Evolutionary conservation across 2,113 vertebrate genomes (phyloP).

Genomic region (Chamaea fasciata): DNA sequence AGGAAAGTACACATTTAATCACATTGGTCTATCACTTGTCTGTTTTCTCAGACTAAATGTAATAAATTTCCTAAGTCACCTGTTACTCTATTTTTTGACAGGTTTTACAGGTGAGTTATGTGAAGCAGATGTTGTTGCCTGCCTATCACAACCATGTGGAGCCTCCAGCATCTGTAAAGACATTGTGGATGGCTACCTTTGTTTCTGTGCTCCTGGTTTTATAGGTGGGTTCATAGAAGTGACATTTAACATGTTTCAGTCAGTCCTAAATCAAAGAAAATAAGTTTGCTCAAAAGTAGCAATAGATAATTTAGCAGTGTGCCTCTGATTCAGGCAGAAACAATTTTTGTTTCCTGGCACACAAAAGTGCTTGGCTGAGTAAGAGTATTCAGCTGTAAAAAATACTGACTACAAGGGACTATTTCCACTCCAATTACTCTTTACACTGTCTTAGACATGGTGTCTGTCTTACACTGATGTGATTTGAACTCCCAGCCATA

Average conservation of each 20-base stretch:
- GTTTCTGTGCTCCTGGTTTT: conserved; percentile 86
- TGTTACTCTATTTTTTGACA: conserved; percentile 18
- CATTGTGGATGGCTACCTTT: conserved; percentile 63
- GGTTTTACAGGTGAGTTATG: conserved; percentile 79
- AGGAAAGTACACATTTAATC: background rate
- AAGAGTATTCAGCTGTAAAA: background rate
- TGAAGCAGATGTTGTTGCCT: conserved; percentile 67
- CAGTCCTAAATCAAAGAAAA: background rate
- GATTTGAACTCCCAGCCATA: background rate
- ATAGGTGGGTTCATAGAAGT: conserved; percentile 66
- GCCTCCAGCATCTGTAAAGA: conserved; percentile 77
- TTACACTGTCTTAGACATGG: background rate
- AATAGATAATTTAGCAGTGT: background rate
- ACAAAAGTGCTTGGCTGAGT: background rate
- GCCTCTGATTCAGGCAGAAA: background rate
- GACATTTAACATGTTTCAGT: background rate
- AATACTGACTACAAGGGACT: background rate
- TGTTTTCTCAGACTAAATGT: background rate
- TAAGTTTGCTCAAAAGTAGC: background rate
- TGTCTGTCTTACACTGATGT: background rate
- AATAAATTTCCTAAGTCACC: background rate
- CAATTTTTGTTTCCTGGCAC: background rate
- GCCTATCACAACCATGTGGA: conserved; percentile 75
- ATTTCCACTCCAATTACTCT: background rate
- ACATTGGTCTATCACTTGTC: background rate